Evolutionary conservation across 2,797 vertebrate species (phyloP).

Genomic region (Bovichtus variegatus): DNA sequence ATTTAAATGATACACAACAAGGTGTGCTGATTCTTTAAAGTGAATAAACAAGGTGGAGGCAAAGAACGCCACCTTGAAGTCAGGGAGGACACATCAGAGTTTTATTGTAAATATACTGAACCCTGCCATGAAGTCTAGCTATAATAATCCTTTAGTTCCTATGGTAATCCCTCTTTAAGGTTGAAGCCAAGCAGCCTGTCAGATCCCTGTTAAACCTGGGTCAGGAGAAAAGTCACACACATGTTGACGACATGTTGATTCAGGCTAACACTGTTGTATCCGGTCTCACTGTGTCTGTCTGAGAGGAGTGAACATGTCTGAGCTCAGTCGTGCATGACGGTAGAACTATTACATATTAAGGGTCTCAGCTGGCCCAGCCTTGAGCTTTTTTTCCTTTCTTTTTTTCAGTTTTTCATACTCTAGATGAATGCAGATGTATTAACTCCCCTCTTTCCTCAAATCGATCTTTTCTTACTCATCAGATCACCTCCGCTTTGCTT

Average conservation of each 20-base stretch:
- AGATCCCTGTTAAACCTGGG: not conserved
- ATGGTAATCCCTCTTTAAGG: not conserved
- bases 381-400: conserved; percentile 18
- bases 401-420: conserved; percentile 6
- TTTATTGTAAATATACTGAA: not conserved
- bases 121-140: not conserved
- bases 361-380: conserved; percentile 16
- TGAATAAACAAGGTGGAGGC: not conserved
- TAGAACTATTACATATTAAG: conserved; percentile 24
- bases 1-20: conserved; percentile 4
- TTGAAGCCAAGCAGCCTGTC: conserved; percentile 10
- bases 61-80: not conserved
- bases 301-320: not conserved
- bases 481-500: conserved; percentile 33
- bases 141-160: not conserved
- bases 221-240: not conserved
- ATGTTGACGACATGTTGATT: conserved; percentile 17
- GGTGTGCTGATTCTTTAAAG: not conserved
- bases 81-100: not conserved
- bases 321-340: not conserved
- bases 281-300: not conserved
- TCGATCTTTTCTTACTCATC: conserved; percentile 23
- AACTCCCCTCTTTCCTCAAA: conserved; percentile 7
- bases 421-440: conserved; percentile 31
- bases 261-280: not conserved